Base-by-base conservation (phyloP, 2,113 vertebrate genomes). In the Ciconia maguari region DNA sequence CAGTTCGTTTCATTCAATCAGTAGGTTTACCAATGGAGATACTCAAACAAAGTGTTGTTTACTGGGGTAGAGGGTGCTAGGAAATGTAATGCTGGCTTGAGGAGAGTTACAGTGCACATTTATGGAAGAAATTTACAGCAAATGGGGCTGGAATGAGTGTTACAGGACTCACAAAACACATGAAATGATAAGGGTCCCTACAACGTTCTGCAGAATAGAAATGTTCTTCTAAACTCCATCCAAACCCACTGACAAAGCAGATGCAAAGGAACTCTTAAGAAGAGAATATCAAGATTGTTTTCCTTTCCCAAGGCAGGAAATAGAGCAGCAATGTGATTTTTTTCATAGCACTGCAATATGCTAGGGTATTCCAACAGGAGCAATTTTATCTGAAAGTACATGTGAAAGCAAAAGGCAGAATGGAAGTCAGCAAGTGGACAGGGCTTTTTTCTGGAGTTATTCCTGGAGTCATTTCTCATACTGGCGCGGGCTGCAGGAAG, bases 401-500 rank as follows among this genome's bases (percentile, higher is more conserved):
- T 94, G n/a, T 93, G 74, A 92, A 91, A 93, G 92, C 52, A 89
- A 89, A 83, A 93, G 83, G 65, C 89, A 80, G 92, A 92, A 92
- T 78, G 54, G 95, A 94, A 94, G 91, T 96, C 90, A 95, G 95
- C 94, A 96, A 96, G 91, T 91, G 95, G 92, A 94, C 91, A 95
- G 81, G 91, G 80, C 77, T 94, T 91, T 93, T 96, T 95, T 94
- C 93, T 96, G 95, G 87, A 96, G 62, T 91, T 92, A 68, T 96
- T 96, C 89, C 91, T 95, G 81, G 89, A 96, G 61, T 92, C 27
- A 42, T 96, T 96, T 95, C 94, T 95, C 61, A n/a, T 82, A 65
- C 77, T 89, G 91, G 70, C 15, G 0, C 69, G 69, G 88, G 86
- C 80, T 94, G 49, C 95, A 96, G 81, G 93, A 96, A 96, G 62